Evolutionary conservation across 2,797 vertebrate genomes (phyloP), one percentile per base, ranked within the genome.

Genomic region (Gobionotothen gibberifrons): DNA sequence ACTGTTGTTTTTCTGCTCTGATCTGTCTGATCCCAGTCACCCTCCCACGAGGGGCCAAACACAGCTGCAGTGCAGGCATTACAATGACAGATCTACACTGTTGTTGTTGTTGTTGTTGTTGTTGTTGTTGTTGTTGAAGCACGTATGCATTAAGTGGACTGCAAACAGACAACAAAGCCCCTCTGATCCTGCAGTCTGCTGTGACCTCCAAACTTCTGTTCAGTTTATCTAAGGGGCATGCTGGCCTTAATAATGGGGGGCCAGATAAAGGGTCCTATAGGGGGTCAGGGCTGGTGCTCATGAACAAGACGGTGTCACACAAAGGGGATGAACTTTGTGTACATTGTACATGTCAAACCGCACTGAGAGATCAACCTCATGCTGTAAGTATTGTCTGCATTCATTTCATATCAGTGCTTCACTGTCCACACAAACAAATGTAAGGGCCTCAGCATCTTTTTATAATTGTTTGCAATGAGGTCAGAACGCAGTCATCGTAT

Each of bases 251-350:
- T 90, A 90, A 88, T 42, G 58, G 56, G 26, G 61, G n/a, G 39
- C 55, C 46, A 77, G 67, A 87, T 74, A 83, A 85, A 82, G 67
- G 72, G 72, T 49, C 69, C 72, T 60, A 58, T 51, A 56, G 57
- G 83, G 79, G 78, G 66, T 56, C 47, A 3, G 29, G n/a, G 61
- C 29, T 36, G 54, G 68, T 69, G 74, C 72, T 73, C 84, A 68
- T 81, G 79, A 85, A 86, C 48, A 13, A 76, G 72, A 72, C 82
- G 54, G 53, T 86, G 86, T 93, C 88, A 89, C 82, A 85, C 87
- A 53, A 92, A 3, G 49, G 75, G 63, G 52, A 65, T 13, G 59
- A 15, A 39, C n/a, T 3, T 13, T 62, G 42, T 74, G 62, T 39
- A 39, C n/a, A 1, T 9, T 59, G 42, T 74, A 75, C 68, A 52